Conservation (phyloP, 2,113 vertebrate species). For the Cettia cetti region DNA sequence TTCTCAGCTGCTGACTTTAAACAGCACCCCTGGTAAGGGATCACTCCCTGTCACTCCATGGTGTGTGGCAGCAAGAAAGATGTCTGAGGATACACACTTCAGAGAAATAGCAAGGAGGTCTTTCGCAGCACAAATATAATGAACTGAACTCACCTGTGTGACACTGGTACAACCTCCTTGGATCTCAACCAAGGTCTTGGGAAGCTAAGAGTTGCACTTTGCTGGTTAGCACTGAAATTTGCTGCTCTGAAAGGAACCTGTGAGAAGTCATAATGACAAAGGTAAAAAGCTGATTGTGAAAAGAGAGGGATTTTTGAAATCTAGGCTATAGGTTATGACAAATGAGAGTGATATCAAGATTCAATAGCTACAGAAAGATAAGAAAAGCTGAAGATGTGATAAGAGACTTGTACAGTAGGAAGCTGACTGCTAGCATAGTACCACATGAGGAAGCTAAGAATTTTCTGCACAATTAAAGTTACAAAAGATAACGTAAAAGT, state of each 20-base stretch:
- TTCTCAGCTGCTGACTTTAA: neutral
- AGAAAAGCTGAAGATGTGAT: constrained; percentile 31
- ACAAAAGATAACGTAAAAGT: constrained; percentile 24
- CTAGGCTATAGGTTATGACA: neutral
- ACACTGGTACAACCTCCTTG: neutral
- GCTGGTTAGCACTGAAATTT: neutral
- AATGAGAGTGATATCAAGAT: neutral
- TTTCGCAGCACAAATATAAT: neutral
- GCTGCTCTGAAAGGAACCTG: neutral
- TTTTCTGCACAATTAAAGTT: constrained; percentile 54
- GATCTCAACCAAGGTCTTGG: neutral
- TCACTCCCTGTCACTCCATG: neutral
- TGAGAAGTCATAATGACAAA: neutral
- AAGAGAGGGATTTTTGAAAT: neutral
- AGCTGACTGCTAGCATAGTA: neutral
- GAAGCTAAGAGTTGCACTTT: neutral
- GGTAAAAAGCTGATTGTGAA: neutral
- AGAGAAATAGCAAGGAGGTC: neutral
- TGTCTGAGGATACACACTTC: neutral
- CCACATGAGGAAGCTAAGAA: constrained; percentile 34
- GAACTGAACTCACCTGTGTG: neutral
- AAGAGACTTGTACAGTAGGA: constrained; percentile 29
- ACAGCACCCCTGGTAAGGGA: neutral
- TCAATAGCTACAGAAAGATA: constrained; percentile 7
- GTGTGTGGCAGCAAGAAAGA: neutral